Conservation (phyloP, 2,113 vertebrate genomes). For the Gulo gulo region DNA sequence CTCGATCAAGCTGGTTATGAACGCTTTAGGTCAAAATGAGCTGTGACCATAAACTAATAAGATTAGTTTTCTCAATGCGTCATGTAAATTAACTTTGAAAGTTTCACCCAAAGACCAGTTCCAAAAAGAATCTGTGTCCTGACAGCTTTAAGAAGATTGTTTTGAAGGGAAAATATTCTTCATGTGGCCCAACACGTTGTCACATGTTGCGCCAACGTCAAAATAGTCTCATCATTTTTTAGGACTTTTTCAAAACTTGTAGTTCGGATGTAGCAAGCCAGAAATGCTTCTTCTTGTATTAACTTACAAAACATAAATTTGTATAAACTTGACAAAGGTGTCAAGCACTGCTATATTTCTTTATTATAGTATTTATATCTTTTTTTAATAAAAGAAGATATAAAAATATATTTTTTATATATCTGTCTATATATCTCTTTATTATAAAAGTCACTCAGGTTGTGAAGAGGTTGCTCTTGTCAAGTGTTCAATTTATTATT, state of each 20-base stretch:
- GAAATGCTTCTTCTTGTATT: neutral
- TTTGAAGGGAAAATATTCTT: conserved; percentile 1
- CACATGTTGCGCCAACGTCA: neutral
- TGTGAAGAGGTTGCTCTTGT: neutral
- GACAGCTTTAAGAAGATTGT: neutral
- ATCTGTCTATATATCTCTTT: neutral
- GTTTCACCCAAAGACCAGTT: neutral
- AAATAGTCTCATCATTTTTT: neutral
- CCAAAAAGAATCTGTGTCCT: neutral
- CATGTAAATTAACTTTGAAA: neutral
- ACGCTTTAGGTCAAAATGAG: conserved; percentile 11
- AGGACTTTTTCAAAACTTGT: neutral
- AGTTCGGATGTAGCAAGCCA: neutral
- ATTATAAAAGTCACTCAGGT: neutral
- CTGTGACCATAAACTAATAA: neutral
- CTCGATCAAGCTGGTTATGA: neutral
- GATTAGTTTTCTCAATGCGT: neutral
- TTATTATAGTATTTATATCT: too few species aligned
- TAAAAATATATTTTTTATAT: too few species aligned
- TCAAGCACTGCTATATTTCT: neutral
- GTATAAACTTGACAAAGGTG: too few species aligned
- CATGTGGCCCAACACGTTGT: neutral
- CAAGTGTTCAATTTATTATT: neutral
- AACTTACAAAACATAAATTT: neutral
- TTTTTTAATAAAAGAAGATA: too few species aligned